Evolutionary conservation across 1,140 invertebrate genomes (phyloP).

Genomic region (Calycopis cecrops): DNA sequence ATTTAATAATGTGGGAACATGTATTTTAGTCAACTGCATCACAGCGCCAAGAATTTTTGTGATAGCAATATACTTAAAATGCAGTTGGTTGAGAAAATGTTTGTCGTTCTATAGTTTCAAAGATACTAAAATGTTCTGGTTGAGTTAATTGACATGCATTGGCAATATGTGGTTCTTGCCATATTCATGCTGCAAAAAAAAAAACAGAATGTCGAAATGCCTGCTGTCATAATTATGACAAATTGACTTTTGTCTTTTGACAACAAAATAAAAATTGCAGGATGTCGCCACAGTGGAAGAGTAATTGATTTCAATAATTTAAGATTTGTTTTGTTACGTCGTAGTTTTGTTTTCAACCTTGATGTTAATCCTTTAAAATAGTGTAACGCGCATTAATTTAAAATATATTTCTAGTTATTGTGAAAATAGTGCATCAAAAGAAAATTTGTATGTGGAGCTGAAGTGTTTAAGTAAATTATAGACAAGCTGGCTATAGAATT

Average conservation of each 20-base stretch:
- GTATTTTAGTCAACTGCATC: too few relatives aligned
- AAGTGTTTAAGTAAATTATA: conserved; percentile 9
- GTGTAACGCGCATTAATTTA: conserved; percentile 6
- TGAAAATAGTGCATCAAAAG: conserved; percentile 4
- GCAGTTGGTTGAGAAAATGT: too few relatives aligned
- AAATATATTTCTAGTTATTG: conserved; percentile 10
- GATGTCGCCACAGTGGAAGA: conserved; percentile 21
- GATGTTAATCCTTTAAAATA: conserved; percentile 10
- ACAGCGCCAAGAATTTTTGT: too few relatives aligned
- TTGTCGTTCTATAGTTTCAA: too few relatives aligned
- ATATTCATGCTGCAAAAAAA: too few relatives aligned
- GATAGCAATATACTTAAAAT: too few relatives aligned
- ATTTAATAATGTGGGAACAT: too few relatives aligned
- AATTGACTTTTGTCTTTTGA: conserved; percentile 5
- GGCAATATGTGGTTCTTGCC: too few relatives aligned
- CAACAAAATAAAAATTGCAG: conserved; percentile 16
- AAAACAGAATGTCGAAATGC: too few relatives aligned
- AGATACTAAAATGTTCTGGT: too few relatives aligned
- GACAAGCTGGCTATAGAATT: conserved; percentile 5
- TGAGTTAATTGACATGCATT: too few relatives aligned
- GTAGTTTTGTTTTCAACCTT: conserved; percentile 18
- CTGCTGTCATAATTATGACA: too few relatives aligned
- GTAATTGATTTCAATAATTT: conserved; percentile 22
- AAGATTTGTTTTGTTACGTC: conserved; percentile 21
- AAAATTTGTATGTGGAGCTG: conserved; percentile 10